Conservation (phyloP, 2,797 vertebrate species). For the Novumbra hubbsi region DNA sequence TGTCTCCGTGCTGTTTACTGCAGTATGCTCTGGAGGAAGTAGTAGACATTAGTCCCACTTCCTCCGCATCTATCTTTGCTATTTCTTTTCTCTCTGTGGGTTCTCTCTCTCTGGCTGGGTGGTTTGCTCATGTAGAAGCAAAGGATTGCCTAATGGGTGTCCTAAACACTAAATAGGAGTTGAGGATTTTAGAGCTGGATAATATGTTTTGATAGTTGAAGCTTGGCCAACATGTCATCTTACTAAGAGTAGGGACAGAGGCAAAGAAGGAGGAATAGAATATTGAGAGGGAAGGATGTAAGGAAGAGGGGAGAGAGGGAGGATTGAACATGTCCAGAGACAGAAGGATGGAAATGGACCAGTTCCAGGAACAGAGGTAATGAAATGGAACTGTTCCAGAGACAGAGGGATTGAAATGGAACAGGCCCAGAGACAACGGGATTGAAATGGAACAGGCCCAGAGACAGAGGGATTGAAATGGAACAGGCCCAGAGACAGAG, state of each 20-base stretch:
- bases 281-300: slow-evolving; percentile 4
- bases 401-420: no score
- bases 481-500: background rate
- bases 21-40: background rate
- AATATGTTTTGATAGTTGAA: slow-evolving; percentile 60
- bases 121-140: background rate
- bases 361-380: background rate
- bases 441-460: background rate
- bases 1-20: background rate
- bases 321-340: background rate
- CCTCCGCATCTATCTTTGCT: no score
- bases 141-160: no score
- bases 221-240: slow-evolving; percentile 48
- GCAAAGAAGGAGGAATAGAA: slow-evolving; percentile 40
- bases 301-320: background rate
- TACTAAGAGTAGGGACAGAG: slow-evolving; percentile 30
- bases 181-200: slow-evolving; percentile 46
- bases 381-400: no score
- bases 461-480: background rate
- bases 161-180: no score
- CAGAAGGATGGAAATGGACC: background rate
- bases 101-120: no score
- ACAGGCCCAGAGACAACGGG: background rate
- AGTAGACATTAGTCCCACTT: no score
- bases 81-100: no score